Conservation (phyloP, 2,113 vertebrate species). For the Sisor rabdophorus region DNA sequence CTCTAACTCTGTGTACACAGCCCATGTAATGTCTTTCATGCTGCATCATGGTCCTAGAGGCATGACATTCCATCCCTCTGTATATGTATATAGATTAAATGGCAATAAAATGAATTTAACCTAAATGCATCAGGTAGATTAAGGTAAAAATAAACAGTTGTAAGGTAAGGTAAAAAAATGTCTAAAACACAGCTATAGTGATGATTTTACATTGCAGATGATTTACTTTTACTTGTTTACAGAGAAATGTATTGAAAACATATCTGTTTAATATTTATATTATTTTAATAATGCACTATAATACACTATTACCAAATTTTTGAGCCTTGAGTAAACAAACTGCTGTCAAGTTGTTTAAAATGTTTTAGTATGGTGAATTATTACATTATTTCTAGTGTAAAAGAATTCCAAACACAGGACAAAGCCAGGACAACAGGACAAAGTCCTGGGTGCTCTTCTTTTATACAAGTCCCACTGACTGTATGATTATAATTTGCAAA, state of each 20-base stretch:
- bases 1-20: background rate
- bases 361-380: too few species aligned
- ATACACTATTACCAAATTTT: too few species aligned
- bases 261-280: background rate
- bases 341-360: too few species aligned
- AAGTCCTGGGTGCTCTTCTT: too few species aligned
- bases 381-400: too few species aligned
- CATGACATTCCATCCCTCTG: background rate
- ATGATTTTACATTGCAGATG: background rate
- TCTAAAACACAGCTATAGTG: background rate
- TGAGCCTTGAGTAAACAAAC: too few species aligned
- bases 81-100: conserved; percentile 1
- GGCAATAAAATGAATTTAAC: background rate
- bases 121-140: background rate
- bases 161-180: background rate
- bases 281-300: background rate
- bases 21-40: background rate
- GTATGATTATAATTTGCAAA: too few species aligned
- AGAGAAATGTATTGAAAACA: background rate
- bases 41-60: background rate
- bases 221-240: background rate
- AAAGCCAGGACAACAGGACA: too few species aligned
- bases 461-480: too few species aligned
- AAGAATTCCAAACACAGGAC: too few species aligned
- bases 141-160: background rate